Percentiles rank a stretch among this genome's conserved stretches.
phyloP scores from a whole-genome alignment of 2,113 vertebrate species.

The Zosterops japonicus region DNA sequence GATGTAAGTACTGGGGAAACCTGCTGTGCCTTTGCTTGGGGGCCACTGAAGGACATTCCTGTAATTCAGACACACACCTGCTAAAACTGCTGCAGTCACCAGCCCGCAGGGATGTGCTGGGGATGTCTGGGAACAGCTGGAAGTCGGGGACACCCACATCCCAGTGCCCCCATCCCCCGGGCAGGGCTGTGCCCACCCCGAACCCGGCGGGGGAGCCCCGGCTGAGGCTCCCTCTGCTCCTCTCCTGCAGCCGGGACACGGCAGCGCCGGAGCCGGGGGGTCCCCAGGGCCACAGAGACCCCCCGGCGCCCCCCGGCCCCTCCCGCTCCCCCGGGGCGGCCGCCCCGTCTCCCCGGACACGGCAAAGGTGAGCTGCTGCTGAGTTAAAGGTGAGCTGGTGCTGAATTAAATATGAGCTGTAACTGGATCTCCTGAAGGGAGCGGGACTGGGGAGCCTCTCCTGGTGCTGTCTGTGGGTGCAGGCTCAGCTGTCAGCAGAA shows the following conservation, averaged over 20 bases:
- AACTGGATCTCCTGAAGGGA: constrained; percentile 58
- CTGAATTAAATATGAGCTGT: constrained; percentile 66
- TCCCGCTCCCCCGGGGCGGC: constrained; percentile 62
- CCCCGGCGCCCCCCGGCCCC: constrained; percentile 44
- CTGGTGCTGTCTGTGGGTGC: background rate
- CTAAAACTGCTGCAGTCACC: no score
- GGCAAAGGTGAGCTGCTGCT: constrained; percentile 76
- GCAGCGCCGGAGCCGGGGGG: background rate
- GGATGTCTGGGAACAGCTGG: background rate
- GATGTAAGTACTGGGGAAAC: background rate
- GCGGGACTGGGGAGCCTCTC: background rate
- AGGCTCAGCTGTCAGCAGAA: background rate
- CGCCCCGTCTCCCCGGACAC: constrained; percentile 73
- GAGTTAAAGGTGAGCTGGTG: constrained; percentile 66
- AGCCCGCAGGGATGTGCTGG: background rate
- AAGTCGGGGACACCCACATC: fast-evolving
- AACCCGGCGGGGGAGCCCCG: background rate
- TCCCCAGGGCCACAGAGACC: fast-evolving
- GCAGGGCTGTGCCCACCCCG: background rate
- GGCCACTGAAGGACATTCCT: background rate
- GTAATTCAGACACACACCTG: background rate
- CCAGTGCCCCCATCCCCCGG: background rate
- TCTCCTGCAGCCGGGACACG: constrained; percentile 31
- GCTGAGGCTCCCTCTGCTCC: background rate
- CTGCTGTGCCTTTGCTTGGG: background rate